Conservation (phyloP, 2,888 invertebrate species). For the Graphium colonna region DNA sequence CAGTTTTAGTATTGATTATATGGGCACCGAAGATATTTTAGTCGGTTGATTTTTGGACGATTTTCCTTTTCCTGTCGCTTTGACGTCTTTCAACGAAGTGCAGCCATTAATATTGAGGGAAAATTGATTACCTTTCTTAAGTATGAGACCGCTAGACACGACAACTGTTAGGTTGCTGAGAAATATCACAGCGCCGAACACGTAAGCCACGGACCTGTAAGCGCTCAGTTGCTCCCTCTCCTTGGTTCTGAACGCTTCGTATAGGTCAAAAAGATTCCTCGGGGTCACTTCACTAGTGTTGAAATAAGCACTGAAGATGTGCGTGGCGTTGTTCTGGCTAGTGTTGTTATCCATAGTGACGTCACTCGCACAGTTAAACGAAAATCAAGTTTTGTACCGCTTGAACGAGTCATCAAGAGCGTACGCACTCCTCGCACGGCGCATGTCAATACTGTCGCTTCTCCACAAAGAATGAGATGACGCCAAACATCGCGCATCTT, state of each 20-base stretch:
- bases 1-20: no score
- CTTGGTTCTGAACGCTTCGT: slow-evolving; percentile 52
- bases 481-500: slow-evolving; percentile 47
- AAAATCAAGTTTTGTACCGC: slow-evolving; percentile 10
- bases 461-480: slow-evolving; percentile 49
- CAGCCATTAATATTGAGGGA: no score
- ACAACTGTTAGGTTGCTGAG: no score
- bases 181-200: no score
- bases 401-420: slow-evolving; percentile 13
- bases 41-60: no score
- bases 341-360: slow-evolving; percentile 24
- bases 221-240: slow-evolving; percentile 64
- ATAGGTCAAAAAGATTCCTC: slow-evolving; percentile 46
- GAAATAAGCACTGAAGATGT: slow-evolving; percentile 46
- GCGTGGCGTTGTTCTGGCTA: no score
- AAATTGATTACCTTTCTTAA: slow-evolving; percentile 76
- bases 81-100: no score
- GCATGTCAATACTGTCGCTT: slow-evolving; percentile 51
- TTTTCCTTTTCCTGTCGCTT: no score
- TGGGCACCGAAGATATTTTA: no score
- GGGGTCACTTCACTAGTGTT: slow-evolving; percentile 53
- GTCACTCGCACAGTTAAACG: slow-evolving; percentile 16
- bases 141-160: slow-evolving; percentile 83
- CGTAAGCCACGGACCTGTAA: slow-evolving; percentile 79
- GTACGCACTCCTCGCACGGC: slow-evolving; percentile 12